Percentiles rank a stretch among this genome's conserved stretches.
Conservation (phyloP, 2,797 vertebrate species). For the Chelon labrosus region DNA sequence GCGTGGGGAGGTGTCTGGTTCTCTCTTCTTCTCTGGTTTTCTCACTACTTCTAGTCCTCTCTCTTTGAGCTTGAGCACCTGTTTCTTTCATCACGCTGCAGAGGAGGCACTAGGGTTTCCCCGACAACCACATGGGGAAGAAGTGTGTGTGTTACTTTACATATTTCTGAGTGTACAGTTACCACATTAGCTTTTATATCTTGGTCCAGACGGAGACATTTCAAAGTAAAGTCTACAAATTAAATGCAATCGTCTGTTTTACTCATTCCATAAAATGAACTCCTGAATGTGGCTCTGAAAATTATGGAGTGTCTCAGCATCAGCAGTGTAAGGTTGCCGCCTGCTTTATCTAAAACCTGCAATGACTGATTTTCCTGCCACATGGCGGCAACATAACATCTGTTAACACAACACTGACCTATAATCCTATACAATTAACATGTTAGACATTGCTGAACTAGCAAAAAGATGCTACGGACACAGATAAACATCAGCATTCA, state of each 20-base stretch:
- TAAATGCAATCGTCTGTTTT: neutral
- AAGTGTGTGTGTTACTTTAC: constrained; percentile 9
- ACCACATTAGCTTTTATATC: constrained; percentile 11
- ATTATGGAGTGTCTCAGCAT: neutral
- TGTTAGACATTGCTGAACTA: too few relatives aligned
- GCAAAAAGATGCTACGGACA: too few relatives aligned
- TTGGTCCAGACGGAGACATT: neutral
- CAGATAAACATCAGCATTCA: too few relatives aligned
- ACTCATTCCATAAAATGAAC: neutral
- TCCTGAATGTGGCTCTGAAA: neutral
- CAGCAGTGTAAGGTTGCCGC: neutral
- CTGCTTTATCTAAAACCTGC: neutral
- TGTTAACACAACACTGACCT: too few relatives aligned
- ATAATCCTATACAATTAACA: too few relatives aligned
- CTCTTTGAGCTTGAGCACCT: constrained; percentile 36
- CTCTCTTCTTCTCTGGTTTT: constrained; percentile 44
- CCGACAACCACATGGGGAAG: constrained; percentile 20
- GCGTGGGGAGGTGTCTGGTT: constrained; percentile 56
- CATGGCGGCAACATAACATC: neutral
- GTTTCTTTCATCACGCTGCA: constrained; percentile 62
- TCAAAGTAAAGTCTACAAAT: neutral
- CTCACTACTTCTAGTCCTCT: constrained; percentile 4
- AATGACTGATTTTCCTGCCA: neutral
- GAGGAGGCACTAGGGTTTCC: constrained; percentile 47
- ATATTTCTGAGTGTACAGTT: constrained; percentile 9